Evolutionary conservation across 2,113 vertebrate species (phyloP), one percentile per base, ranked within the genome.

Genomic region (Thinocorus orbignyianus): DNA sequence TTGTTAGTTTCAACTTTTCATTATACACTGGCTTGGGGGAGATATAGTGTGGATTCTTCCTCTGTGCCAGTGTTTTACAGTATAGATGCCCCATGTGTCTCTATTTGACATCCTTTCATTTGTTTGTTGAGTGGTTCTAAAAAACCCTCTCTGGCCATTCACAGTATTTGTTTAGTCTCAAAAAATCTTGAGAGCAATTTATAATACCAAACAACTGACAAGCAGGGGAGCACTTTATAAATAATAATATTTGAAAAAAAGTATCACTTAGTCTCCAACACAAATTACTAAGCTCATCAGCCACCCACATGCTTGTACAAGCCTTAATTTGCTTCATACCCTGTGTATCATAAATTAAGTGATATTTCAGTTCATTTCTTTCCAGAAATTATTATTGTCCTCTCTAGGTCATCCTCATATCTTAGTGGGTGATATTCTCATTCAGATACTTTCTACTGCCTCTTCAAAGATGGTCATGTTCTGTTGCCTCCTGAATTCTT

Each of bases 251-350:
- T 52, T 54, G 28, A 28, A 25, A 7, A 26, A 42, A 73, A 62
- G 66, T 20, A 39, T 52, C 60, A 37, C 22, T 73, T 64, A 74
- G 22, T 85, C 28, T 82, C 28, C 31, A 54, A 51, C 28, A 81
- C 18, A 74, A 87, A 72, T 91, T 57, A 39, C 51, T 86, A 74
- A 68, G 48, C 61, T 95, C 78, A 82, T 92, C 86, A 91, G 70
- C 70, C 73, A 85, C 78, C 70, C 41, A 69, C 2, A 2, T 85
- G 13, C 62, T 88, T 80, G 28, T 65, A 55, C n/a, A 62, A 86
- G 37, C 78, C 48, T 88, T 92, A 80, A 93, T 93, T 92, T 94
- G 42, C 58, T 81, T 80, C 42, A 39, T 92, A 93, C 7, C 41
- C 46, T 73, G 28, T 73, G 54, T 82, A 35, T 90, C 31, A 52